These are phyloP conservation scores for Atherinomorus stipes DNA, from an alignment of 2,113 vertebrate species.

Conservation along the genomic window DNA sequence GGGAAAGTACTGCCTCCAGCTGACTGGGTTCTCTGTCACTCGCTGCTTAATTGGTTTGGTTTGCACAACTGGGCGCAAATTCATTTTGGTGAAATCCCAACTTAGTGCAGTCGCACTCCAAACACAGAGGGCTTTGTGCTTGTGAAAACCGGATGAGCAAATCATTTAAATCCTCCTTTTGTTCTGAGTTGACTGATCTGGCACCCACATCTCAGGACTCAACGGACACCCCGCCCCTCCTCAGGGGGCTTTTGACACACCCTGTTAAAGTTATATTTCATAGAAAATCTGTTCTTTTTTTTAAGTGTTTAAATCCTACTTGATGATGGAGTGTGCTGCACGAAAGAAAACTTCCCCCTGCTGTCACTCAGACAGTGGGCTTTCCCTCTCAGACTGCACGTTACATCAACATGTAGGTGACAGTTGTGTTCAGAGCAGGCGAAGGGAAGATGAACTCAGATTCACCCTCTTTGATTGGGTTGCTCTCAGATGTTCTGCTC, in stretches of 20 bases:
- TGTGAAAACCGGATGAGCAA: slow-evolving; percentile 68
- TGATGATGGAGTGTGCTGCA: slow-evolving; percentile 46
- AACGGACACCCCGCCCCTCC: slow-evolving; percentile 1
- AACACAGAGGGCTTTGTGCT: slow-evolving; percentile 53
- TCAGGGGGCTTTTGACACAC: slow-evolving; percentile 50
- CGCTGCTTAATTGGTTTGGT: slow-evolving; percentile 64
- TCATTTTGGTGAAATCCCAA: slow-evolving; percentile 48
- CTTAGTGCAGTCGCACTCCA: slow-evolving; percentile 23
- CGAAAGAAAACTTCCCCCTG: slow-evolving; percentile 45
- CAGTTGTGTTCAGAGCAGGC: slow-evolving; percentile 7
- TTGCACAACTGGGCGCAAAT: slow-evolving; percentile 55
- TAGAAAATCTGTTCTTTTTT: slow-evolving; percentile 54
- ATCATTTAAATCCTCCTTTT: slow-evolving; percentile 74
- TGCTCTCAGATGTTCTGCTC: slow-evolving; percentile 20
- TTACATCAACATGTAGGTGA: slow-evolving; percentile 24
- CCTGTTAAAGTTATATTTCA: slow-evolving; percentile 59
- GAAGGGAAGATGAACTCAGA: slow-evolving; percentile 47
- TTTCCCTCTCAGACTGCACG: slow-evolving; percentile 9
- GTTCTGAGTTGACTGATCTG: slow-evolving; percentile 66
- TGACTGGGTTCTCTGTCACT: slow-evolving; percentile 45
- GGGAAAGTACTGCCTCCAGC: slow-evolving; percentile 42
- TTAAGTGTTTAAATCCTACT: slow-evolving; percentile 19
- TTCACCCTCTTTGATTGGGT: slow-evolving; percentile 54
- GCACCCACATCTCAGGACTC: slow-evolving; percentile 57
- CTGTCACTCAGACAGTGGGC: slow-evolving; percentile 43